Base-by-base conservation (phyloP, 2,888 invertebrate genomes). In the Cotesia congregata region DNA sequence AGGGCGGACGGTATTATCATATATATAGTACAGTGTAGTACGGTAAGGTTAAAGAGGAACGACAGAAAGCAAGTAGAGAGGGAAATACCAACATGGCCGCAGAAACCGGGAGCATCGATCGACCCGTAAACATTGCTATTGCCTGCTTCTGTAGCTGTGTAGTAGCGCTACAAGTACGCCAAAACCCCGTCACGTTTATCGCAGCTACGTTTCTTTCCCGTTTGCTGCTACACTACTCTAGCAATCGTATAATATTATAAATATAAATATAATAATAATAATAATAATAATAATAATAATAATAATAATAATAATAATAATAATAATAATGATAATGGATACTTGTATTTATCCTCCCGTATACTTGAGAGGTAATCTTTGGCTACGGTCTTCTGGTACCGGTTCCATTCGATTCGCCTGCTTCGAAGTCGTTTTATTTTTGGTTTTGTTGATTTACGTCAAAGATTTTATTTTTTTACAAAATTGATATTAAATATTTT, bases 81-180 rank as follows among this genome's bases (percentile, higher is more conserved):
- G 64, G 70, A 62, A 64, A 70, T 68, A 30, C 72, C 72, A 79
- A 77, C 76, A 79, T 77, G 78, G 77, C 78, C 78, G 72, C 74
- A 75, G 76, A 81, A 77, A 81, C 79, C 78, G 75, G 76, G 78
- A 80, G 80, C 78, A 78, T 81, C 77, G 77, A 79, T 81, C 81
- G 81, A 78, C 77, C 75, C 72, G 78, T 74, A 80, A 81, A 79
- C 81, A 80, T 76, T 73, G 72, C 76, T 74, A 76, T 79, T 76
- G 76, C 30, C 30, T 74, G 76, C 65, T 50, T 20, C 50, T 50
- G 50, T 50, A 50, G 9, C 50, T 50, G 4, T 30, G 30, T 30
- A 30, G 30, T 30, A 30, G 30, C 30, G 30, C 30, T 30, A 30
- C 30, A 30, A 30, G 30, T 50, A 50, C 50, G 50, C 71, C 6